Evolutionary conservation across 1,140 invertebrate species (phyloP), one percentile per base, ranked within the genome.

Genomic region (Drosophila prosaltans): DNA sequence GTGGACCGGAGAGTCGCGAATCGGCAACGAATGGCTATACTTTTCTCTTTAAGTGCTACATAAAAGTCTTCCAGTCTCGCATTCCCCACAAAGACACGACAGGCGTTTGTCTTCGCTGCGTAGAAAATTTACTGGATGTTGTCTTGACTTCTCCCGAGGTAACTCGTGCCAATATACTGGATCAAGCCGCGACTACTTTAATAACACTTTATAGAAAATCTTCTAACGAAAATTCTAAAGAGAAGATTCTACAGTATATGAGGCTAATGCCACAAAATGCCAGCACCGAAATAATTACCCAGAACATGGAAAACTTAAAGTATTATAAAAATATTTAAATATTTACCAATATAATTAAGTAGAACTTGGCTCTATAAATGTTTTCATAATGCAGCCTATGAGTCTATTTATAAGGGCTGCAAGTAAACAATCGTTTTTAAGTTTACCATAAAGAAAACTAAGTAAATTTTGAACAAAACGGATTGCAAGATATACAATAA

Each of bases 71-170:
- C 26, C 21, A 26, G 2, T 21, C 21, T 10, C 6, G 21, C 45
- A 2, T 51, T 4, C 45, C 45, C 0, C 21, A 51, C 9, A 51
- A 51, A 3, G 45, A 8, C 21, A 51, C 26, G 21, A 8, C 45
- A 21, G 0, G 45, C 21, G 21, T 51, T 26, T 51, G 45, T 9
- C 16, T 51, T 26, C 45, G 45, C 21, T 26, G 21, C 7, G 45
- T 51, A 26, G 45, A 51, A 26, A 51, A 51, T 26, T 51, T 51
- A 51, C 9, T 51, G 45, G 45, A 51, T 4, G 8, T 51, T 24
- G 21, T 26, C 45, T 7, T 51, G 1, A 51, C 26, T 2, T 51
- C 45, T 26, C 45, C 45, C 5, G 45, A 26, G 24, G 21, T 8
- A 26, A 10, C 45, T 21, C 45, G 24, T 24, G 8, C 5, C 0